These are phyloP conservation scores for Drosophila tani DNA, from an alignment of 1,140 invertebrate genomes.

Conservation along the genomic window DNA sequence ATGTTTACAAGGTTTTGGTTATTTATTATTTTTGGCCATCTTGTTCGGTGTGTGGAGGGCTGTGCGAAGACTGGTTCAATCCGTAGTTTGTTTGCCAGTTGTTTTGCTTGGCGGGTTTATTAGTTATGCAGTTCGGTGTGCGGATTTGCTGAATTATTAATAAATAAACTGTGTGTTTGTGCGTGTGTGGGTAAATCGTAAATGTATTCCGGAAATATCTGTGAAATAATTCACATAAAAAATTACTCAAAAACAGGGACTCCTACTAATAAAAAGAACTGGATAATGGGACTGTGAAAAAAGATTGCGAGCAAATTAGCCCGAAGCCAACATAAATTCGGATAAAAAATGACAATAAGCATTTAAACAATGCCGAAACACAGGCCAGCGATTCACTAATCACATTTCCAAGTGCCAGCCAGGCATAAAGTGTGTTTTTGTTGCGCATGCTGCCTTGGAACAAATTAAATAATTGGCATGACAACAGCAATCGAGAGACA, in stretches of 20 bases:
- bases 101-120: slow-evolving; percentile 71
- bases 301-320: background rate
- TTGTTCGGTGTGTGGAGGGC: slow-evolving; percentile 22
- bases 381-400: slow-evolving; percentile 35
- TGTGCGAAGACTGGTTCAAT: slow-evolving; percentile 3
- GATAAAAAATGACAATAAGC: background rate
- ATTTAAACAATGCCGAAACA: slow-evolving; percentile 6
- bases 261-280: background rate
- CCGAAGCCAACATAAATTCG: background rate
- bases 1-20: slow-evolving; percentile 80
- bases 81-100: slow-evolving; percentile 33
- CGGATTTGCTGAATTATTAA: slow-evolving; percentile 70
- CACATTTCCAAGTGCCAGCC: slow-evolving; percentile 49
- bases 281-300: background rate
- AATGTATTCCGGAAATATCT: slow-evolving; percentile 10
- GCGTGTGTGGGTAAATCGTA: background rate
- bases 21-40: slow-evolving; percentile 74
- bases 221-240: background rate
- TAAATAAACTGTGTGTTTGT: slow-evolving; percentile 43
- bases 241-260: slow-evolving; percentile 4
- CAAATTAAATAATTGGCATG: slow-evolving; percentile 83
- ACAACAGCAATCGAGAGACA: slow-evolving; percentile 60
- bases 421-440: slow-evolving; percentile 22
- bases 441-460: slow-evolving; percentile 37
- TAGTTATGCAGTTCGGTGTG: slow-evolving; percentile 73